These are phyloP conservation scores for Lacerta agilis DNA, from an alignment of 2,797 vertebrate species.

Conservation along the genomic window DNA sequence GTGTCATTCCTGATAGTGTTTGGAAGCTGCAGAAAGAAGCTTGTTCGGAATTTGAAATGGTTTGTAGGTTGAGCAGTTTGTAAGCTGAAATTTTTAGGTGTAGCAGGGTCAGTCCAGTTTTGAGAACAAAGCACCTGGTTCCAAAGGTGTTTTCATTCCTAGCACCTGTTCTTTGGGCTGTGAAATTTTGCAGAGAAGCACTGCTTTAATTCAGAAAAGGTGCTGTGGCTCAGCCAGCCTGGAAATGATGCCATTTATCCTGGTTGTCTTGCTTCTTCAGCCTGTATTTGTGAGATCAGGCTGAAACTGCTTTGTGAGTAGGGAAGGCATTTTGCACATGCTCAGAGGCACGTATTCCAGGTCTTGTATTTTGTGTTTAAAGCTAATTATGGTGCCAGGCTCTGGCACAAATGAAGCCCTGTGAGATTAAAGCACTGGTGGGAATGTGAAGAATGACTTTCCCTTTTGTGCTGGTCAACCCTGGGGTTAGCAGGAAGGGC, in stretches of 20 bases:
- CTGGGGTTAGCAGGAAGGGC: not conserved
- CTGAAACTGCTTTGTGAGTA: not conserved
- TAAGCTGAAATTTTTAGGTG: not conserved
- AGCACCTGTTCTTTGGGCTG: not conserved
- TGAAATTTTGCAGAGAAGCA: not conserved
- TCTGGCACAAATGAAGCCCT: not conserved
- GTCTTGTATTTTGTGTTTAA: not conserved
- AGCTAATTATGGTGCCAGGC: not conserved
- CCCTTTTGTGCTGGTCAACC: not conserved
- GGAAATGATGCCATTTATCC: not conserved
- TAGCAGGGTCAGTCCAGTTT: not conserved
- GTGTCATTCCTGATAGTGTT: not conserved
- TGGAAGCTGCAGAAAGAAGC: not conserved
- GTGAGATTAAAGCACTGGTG: not conserved
- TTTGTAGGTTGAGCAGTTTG: not conserved
- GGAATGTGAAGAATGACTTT: not conserved
- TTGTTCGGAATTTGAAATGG: not conserved
- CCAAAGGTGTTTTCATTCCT: not conserved
- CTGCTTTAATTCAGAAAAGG: not conserved
- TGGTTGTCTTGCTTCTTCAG: not conserved
- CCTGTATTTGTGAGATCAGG: not conserved
- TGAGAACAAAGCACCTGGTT: not conserved
- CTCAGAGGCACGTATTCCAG: not conserved
- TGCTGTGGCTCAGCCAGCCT: not conserved
- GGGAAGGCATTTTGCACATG: not conserved